Conservation (phyloP, 1,140 invertebrate species). For the Drosophila persimilis region DNA sequence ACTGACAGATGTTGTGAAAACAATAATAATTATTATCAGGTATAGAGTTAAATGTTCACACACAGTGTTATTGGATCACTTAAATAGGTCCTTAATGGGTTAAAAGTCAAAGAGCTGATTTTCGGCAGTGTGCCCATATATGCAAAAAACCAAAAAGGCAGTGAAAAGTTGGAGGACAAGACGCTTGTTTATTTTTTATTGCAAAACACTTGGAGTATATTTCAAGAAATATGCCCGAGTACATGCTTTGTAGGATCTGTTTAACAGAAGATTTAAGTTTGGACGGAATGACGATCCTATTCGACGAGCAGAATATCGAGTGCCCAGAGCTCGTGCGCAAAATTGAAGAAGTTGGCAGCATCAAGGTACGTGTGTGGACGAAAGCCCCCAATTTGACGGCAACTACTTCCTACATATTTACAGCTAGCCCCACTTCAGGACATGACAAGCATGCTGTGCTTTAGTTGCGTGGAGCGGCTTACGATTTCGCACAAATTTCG, state of each 20-base stretch:
- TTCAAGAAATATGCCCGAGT: conserved; percentile 62
- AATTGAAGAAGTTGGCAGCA: conserved; percentile 75
- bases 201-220: neutral
- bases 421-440: conserved; percentile 71
- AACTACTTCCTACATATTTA: conserved; percentile 5
- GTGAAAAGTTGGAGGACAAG: conserved; percentile 4
- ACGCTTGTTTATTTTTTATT: conserved; percentile 50
- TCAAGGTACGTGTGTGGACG: conserved; percentile 51
- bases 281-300: conserved; percentile 69
- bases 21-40: no score
- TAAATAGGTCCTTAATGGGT: no score
- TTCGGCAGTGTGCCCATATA: no score
- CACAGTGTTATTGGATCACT: no score
- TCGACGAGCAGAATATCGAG: conserved; percentile 57
- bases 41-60: no score
- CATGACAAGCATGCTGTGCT: conserved; percentile 74
- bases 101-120: no score
- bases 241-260: conserved; percentile 74
- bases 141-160: neutral
- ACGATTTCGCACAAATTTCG: conserved; percentile 68
- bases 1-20: no score
- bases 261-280: conserved; percentile 64
- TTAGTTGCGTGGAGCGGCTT: conserved; percentile 54
- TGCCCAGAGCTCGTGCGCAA: conserved; percentile 65
- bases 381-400: neutral